A percentile compares a stretch with the other conserved stretches of the same genome.
Evolutionary conservation across 1,140 invertebrate genomes (phyloP).

Genomic region (Piezodorus guildinii): DNA sequence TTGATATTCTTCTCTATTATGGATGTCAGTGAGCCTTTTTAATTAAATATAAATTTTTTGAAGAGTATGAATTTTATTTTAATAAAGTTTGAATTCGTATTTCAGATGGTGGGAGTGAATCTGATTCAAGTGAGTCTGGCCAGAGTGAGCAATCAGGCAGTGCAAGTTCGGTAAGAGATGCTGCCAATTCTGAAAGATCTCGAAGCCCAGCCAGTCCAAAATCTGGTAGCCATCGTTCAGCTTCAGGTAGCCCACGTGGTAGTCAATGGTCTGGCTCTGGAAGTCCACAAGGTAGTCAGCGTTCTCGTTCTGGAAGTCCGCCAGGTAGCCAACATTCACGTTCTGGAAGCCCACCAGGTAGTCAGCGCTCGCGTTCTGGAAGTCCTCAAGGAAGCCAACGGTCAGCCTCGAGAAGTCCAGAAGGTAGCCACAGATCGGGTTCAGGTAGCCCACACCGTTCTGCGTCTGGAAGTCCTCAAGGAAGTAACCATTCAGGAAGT

Average conservation of each 20-base stretch:
- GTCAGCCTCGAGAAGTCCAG: conserved; percentile 28
- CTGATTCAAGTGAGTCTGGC: conserved; percentile 25
- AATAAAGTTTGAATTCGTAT: background rate
- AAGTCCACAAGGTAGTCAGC: conserved; percentile 19
- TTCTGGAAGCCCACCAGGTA: conserved; percentile 31
- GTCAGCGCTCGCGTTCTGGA: conserved; percentile 19
- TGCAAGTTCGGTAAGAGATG: conserved; percentile 13
- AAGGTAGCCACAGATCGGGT: background rate
- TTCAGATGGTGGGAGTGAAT: conserved; percentile 19
- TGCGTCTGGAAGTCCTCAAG: conserved; percentile 27
- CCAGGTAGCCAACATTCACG: conserved; percentile 29
- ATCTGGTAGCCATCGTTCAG: conserved; percentile 11
- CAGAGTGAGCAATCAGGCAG: conserved; percentile 12
- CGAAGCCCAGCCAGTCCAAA: conserved; percentile 34
- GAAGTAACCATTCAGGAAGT: conserved; percentile 29
- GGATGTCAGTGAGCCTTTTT: too few species aligned
- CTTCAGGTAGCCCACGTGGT: conserved; percentile 9
- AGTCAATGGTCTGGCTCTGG: conserved; percentile 16
- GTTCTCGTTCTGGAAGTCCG: conserved; percentile 25
- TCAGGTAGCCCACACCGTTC: conserved; percentile 8
- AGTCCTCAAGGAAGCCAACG: conserved; percentile 33
- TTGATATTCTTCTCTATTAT: too few species aligned
- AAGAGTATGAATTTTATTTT: too few species aligned
- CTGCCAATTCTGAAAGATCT: conserved; percentile 28
- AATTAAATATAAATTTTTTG: too few species aligned